These are phyloP conservation scores for Bembecia ichneumoniformis DNA, from an alignment of 2,888 invertebrate genomes.

Conservation along the genomic window DNA sequence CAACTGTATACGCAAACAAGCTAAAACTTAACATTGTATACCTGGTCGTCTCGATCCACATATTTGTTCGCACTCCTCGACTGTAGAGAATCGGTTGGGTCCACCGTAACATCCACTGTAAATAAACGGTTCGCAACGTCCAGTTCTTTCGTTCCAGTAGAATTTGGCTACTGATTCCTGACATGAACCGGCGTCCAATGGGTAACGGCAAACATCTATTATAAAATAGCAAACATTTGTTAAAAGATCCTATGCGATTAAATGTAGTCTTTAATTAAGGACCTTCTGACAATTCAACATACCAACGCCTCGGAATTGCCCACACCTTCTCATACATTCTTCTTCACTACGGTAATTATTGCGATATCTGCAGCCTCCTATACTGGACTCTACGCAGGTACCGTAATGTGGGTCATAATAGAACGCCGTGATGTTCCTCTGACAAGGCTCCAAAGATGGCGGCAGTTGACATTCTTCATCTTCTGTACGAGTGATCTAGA, in stretches of 20 bases:
- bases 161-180: slow-evolving; percentile 75
- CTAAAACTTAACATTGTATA: slow-evolving; percentile 13
- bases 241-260: too few relatives aligned
- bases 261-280: background rate
- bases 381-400: slow-evolving; percentile 75
- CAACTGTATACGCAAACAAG: background rate
- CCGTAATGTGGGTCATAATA: slow-evolving; percentile 77
- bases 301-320: slow-evolving; percentile 80
- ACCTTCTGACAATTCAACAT: slow-evolving; percentile 16
- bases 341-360: slow-evolving; percentile 83
- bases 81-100: slow-evolving; percentile 84
- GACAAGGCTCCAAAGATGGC: slow-evolving; percentile 79
- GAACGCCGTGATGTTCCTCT: slow-evolving; percentile 76
- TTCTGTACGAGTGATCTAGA: slow-evolving; percentile 3
- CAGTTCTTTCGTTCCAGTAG: slow-evolving; percentile 76
- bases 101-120: slow-evolving; percentile 91
- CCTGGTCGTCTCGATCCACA: slow-evolving; percentile 64
- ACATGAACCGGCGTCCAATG: slow-evolving; percentile 80
- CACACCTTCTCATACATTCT: slow-evolving; percentile 84
- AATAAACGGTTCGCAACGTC: slow-evolving; percentile 77
- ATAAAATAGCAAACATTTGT: slow-evolving; percentile 6
- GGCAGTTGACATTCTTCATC: slow-evolving; percentile 72
- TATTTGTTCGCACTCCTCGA: slow-evolving; percentile 81
- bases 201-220: slow-evolving; percentile 80
- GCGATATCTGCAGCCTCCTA: slow-evolving; percentile 75